These are phyloP conservation scores for Gymnoscopelus braueri DNA, from an alignment of 2,797 vertebrate genomes.

Conservation along the genomic window DNA sequence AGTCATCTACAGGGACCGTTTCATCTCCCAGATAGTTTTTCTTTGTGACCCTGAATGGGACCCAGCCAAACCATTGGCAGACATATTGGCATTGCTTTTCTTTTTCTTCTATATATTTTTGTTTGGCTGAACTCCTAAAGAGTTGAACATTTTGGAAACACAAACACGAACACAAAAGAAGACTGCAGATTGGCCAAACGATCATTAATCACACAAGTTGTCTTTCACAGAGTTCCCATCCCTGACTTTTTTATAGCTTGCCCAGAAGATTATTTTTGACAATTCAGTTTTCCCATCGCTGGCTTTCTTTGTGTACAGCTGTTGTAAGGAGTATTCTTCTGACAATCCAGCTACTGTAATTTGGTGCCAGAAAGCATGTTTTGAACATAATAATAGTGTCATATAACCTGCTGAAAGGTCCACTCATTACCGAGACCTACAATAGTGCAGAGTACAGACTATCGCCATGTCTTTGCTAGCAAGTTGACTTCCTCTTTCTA, in stretches of 20 bases:
- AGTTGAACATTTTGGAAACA: constrained; percentile 56
- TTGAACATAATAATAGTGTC: constrained; percentile 18
- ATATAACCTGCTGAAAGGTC: constrained; percentile 14
- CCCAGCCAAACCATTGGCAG: background rate
- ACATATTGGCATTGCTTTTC: background rate
- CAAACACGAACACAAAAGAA: constrained; percentile 31
- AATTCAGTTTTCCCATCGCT: constrained; percentile 41
- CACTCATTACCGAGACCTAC: constrained; percentile 9
- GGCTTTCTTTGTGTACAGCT: constrained; percentile 50
- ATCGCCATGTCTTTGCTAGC: constrained; percentile 3
- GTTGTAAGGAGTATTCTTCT: constrained; percentile 31
- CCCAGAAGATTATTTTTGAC: constrained; percentile 43
- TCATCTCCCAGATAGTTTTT: too few relatives aligned
- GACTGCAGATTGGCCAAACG: constrained; percentile 35
- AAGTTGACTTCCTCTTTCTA: constrained; percentile 13
- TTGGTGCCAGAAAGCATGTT: constrained; percentile 17
- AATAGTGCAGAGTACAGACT: background rate
- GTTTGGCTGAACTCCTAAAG: constrained; percentile 51
- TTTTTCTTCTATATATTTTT: constrained; percentile 2
- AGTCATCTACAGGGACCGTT: too few relatives aligned
- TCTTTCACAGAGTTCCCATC: constrained; percentile 51
- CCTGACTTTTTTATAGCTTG: constrained; percentile 35
- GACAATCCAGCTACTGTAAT: constrained; percentile 28
- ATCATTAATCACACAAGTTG: constrained; percentile 43
- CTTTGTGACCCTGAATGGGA: background rate